phyloP scores from a whole-genome alignment of 2,113 vertebrate species.

The Tachuris rubrigastra region DNA sequence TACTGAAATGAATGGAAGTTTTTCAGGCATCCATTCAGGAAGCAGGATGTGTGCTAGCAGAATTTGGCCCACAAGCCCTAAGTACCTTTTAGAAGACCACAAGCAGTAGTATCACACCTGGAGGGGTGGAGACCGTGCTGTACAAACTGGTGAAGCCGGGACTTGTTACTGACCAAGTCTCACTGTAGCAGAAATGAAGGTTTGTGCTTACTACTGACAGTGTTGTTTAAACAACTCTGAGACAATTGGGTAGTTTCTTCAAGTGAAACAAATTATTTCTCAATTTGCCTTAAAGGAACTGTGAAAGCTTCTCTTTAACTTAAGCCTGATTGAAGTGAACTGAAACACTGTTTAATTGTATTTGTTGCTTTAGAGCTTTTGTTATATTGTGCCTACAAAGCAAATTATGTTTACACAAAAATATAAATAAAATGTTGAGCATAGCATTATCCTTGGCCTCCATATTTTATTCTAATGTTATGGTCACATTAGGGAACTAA shows the following conservation, averaged over 20 bases:
- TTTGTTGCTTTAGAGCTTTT: conserved; percentile 87
- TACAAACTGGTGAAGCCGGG: not conserved
- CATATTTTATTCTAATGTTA: not conserved
- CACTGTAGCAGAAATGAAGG: not conserved
- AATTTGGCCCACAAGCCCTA: conserved; percentile 32
- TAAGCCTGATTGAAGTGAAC: conserved; percentile 74
- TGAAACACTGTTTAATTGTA: conserved; percentile 79
- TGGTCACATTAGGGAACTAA: not conserved
- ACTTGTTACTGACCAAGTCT: not conserved
- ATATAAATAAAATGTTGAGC: conserved; percentile 91
- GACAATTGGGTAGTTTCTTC: conserved; percentile 47
- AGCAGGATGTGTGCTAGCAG: conserved; percentile 1
- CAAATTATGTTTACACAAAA: conserved; percentile 88
- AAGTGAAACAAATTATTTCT: conserved; percentile 65
- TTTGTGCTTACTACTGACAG: conserved; percentile 33
- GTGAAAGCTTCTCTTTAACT: conserved; percentile 73
- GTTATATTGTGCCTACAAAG: conserved; percentile 87
- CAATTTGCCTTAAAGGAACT: conserved; percentile 81
- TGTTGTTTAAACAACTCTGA: conserved; percentile 26
- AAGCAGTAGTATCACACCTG: not conserved
- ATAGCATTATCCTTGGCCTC: conserved; percentile 71
- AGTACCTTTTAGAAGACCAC: not conserved
- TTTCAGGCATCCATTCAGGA: not conserved
- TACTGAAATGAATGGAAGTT: not conserved
- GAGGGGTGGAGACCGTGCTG: not conserved